Base-by-base conservation (phyloP, 2,113 vertebrate species). In the Emberiza fucata region DNA sequence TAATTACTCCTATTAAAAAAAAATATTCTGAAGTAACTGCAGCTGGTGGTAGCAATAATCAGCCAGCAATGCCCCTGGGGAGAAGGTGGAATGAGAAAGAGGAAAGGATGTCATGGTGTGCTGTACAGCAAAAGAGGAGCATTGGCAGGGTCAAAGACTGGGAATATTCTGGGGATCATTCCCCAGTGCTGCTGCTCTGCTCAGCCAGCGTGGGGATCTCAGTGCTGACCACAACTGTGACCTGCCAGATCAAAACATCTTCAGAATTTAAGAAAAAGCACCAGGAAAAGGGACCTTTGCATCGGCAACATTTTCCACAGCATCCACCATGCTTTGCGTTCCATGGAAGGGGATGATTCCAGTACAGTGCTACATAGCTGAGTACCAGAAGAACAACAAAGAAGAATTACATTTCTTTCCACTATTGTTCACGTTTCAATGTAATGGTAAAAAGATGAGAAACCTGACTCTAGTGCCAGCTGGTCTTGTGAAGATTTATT, bases 401-500 rank as follows among this genome's bases (percentile, higher is more conserved):
- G 81, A 91, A 77, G 64, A 92, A 69, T 23, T 84, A 35, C n/a
- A 82, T 96, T 96, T 96, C 21, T 86, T 95, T 96, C 88, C 84
- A n/a, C 91, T 85, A 92, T 76, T 95, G 94, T 94, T 93, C 86
- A 66, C 50, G 9, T 93, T 96, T 96, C 94, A 77, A 3, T 14
- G 63, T 96, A 95, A 93, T 14, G 65, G 81, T 73, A 96, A 97
- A 93, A 96, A 93, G 96, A 97, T 69, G 87, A 97, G 93, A 92
- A 81, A 64, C 53, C 20, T 8, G 61, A 77, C 27, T 56, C 5
- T 5, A 12, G 44, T 91, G 79, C 92, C 93, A 94, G 94, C 93
- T 95, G 97, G 94, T 94, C 96, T 95, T 92, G 78, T 95, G 92
- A 97, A 97, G 95, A 94, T 91, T 44, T 89, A 92, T 88, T 78